phyloP scores from a whole-genome alignment of 2,113 vertebrate species.

The Phylloscopus whistleri region DNA sequence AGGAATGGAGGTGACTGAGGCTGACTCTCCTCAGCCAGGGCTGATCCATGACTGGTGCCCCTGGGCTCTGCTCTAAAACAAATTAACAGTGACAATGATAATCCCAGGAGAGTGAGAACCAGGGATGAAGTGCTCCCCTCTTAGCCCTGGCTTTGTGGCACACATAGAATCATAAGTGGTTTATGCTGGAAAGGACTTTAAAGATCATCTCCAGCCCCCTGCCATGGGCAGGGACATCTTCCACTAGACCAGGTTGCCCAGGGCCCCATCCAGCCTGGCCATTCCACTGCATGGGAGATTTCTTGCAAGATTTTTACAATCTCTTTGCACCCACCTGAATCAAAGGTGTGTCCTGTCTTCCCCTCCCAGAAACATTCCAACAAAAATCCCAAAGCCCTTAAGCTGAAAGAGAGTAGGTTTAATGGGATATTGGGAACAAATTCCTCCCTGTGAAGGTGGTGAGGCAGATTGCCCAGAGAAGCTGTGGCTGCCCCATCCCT shows the following conservation, averaged over 20 bases:
- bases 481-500: not conserved
- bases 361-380: not conserved
- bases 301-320: not conserved
- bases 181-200: not conserved
- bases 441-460: rapidly evolving
- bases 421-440: not conserved
- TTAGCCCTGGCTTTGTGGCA: not conserved
- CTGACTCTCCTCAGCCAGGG: not conserved
- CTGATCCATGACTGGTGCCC: not conserved
- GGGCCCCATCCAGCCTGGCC: not conserved
- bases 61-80: not conserved
- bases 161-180: not conserved
- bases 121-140: not conserved
- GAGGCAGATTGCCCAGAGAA: rapidly evolving
- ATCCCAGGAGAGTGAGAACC: not conserved
- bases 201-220: not conserved
- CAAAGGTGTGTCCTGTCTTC: not conserved
- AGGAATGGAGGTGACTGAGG: not conserved
- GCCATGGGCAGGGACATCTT: not conserved
- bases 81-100: not conserved
- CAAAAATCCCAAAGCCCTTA: not conserved
- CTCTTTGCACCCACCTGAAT: not conserved
- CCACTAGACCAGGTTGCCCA: not conserved
- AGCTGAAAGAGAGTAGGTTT: not conserved
- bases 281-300: not conserved